A percentile compares a stretch with the other conserved stretches of the same genome.
phyloP scores from a whole-genome alignment of 2,797 vertebrate species.

The Discoglossus pictus region DNA sequence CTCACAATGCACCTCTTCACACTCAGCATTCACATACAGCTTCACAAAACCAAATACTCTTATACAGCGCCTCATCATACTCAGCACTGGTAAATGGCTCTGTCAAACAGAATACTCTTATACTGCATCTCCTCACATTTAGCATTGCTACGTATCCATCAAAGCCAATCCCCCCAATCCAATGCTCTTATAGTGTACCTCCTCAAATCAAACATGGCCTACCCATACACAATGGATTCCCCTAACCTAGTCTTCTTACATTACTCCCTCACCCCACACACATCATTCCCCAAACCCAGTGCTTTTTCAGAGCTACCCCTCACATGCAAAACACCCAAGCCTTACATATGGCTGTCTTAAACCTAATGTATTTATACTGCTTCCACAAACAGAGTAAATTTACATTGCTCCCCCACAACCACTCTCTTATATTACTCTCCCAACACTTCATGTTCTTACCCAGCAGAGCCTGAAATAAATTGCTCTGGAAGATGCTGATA shows the following conservation, averaged over 20 bases:
- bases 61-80: too few relatives aligned
- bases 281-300: neutral
- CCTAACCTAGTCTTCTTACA: neutral
- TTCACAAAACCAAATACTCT: too few relatives aligned
- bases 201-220: neutral
- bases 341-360: too few relatives aligned
- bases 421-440: neutral
- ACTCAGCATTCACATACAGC: too few relatives aligned
- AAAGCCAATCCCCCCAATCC: neutral
- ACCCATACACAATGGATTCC: neutral
- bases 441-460: constrained; percentile 3
- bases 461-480: constrained; percentile 42
- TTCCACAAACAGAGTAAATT: too few relatives aligned
- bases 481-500: constrained; percentile 36
- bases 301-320: neutral
- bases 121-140: too few relatives aligned
- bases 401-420: neutral
- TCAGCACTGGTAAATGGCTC: too few relatives aligned
- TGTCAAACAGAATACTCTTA: too few relatives aligned
- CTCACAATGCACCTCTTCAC: too few relatives aligned
- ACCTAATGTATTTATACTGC: too few relatives aligned
- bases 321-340: too few relatives aligned
- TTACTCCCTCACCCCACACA: neutral
- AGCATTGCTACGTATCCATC: too few relatives aligned
- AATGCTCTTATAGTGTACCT: neutral